phyloP scores from a whole-genome alignment of 2,113 vertebrate genomes.

The Nibea albiflora region DNA sequence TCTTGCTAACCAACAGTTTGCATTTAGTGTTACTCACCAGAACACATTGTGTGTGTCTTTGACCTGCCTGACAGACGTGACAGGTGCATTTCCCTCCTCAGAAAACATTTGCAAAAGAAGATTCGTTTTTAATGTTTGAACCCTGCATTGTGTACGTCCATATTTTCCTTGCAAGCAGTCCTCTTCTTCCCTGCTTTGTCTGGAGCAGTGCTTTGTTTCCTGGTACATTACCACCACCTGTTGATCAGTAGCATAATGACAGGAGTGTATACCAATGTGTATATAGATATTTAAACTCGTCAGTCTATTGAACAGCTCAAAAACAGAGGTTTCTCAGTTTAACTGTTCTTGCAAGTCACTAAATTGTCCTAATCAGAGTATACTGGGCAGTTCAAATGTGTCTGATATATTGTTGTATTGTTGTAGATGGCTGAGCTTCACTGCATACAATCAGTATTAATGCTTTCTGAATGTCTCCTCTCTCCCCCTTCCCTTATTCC shows the following conservation, averaged over 20 bases:
- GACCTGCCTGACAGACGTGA: neutral
- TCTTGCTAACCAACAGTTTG: neutral
- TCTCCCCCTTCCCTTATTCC: neutral
- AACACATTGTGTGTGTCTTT: neutral
- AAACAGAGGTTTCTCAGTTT: neutral
- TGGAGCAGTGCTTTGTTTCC: neutral
- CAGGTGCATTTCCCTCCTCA: neutral
- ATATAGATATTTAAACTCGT: neutral
- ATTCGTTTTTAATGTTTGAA: neutral
- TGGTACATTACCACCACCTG: neutral
- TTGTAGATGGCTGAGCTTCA: neutral
- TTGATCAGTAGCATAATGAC: neutral
- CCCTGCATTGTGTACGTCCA: neutral
- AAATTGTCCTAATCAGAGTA: neutral
- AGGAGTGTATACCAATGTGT: neutral
- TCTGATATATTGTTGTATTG: neutral
- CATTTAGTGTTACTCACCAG: neutral
- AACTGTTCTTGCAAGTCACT: neutral
- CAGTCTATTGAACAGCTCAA: neutral
- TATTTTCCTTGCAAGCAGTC: neutral
- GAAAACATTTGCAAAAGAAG: neutral
- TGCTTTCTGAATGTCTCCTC: constrained; percentile 27
- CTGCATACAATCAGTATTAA: constrained; percentile 4
- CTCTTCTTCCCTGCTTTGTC: neutral
- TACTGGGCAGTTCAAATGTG: neutral